phyloP scores from a whole-genome alignment of 2,797 vertebrate genomes.

The Labeo calbasu region DNA sequence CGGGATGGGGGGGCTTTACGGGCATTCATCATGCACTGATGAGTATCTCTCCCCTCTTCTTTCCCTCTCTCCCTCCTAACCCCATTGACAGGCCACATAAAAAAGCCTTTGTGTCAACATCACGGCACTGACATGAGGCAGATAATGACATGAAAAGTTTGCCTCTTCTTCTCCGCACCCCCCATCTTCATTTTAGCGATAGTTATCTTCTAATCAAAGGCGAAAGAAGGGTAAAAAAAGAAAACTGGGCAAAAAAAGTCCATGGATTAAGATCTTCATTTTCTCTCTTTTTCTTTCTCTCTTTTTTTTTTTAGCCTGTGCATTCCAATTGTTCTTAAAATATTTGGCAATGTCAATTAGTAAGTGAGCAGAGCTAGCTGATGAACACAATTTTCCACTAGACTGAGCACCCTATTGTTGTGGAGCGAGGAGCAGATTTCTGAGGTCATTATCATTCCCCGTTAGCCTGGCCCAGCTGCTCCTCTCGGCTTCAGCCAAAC shows the following conservation, averaged over 20 bases:
- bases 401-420: slow-evolving; percentile 99
- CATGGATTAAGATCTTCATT: slow-evolving; percentile 96
- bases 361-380: slow-evolving; percentile 99
- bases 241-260: slow-evolving; percentile 82
- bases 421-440: slow-evolving; percentile 99
- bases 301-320: slow-evolving; percentile 76
- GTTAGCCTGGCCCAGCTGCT: slow-evolving; percentile 99
- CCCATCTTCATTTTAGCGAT: slow-evolving; percentile 64
- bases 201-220: slow-evolving; percentile 74
- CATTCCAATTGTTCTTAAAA: slow-evolving; percentile 99
- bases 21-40: slow-evolving; percentile 72
- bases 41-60: slow-evolving; percentile 63
- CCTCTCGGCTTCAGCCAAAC: slow-evolving; percentile 97
- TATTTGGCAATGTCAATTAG: slow-evolving; percentile 99
- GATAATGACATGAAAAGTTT: slow-evolving; percentile 85
- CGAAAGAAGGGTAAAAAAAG: slow-evolving; percentile 64
- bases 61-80: slow-evolving; percentile 74
- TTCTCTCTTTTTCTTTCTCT: slow-evolving; percentile 58
- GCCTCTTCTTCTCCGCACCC: slow-evolving; percentile 61
- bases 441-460: slow-evolving; percentile 99
- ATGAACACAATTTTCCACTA: slow-evolving; percentile 99
- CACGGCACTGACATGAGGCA: slow-evolving; percentile 79
- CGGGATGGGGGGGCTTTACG: slow-evolving; percentile 44
- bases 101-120: slow-evolving; percentile 85
- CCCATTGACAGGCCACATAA: slow-evolving; percentile 86